These are phyloP conservation scores for Enteromius viviparus DNA, from an alignment of 2,797 vertebrate genomes.

Conservation along the genomic window DNA sequence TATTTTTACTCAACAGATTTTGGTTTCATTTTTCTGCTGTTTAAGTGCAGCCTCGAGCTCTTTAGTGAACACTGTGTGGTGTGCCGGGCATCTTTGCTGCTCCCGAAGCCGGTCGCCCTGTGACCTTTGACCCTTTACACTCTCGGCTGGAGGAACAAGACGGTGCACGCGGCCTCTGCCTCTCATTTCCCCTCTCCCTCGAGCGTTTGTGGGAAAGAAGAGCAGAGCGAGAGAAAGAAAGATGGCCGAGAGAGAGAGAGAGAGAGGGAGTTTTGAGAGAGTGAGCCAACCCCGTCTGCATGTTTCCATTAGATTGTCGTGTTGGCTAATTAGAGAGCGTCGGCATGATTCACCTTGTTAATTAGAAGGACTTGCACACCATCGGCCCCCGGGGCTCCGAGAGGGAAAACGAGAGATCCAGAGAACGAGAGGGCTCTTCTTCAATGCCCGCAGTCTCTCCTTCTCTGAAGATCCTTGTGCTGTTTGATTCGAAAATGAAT, in stretches of 20 bases:
- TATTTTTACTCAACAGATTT: not conserved
- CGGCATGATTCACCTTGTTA: constrained; percentile 99
- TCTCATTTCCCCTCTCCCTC: not conserved
- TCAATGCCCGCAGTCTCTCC: constrained; percentile 88
- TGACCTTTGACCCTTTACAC: constrained; percentile 35
- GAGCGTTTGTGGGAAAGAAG: constrained; percentile 9
- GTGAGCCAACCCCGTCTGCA: constrained; percentile 85
- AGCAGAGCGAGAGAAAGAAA: constrained; percentile 61
- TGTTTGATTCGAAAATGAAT: constrained; percentile 99
- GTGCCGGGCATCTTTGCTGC: not conserved
- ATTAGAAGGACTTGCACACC: constrained; percentile 99
- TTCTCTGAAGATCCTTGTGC: constrained; percentile 87
- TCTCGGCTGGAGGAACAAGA: not conserved
- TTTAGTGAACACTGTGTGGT: not conserved
- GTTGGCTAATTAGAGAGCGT: constrained; percentile 99
- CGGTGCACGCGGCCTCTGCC: not conserved
- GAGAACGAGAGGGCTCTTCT: constrained; percentile 81
- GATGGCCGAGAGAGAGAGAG: constrained; percentile 36
- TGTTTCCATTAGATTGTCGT: constrained; percentile 97
- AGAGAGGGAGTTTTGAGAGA: constrained; percentile 79
- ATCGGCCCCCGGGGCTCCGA: constrained; percentile 83
- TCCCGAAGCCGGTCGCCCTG: not conserved
- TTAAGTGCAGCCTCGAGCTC: not conserved
- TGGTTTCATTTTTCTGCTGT: not conserved
- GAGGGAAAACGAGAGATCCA: constrained; percentile 42